Conservation (phyloP, 2,797 vertebrate species). For the Pagetopsis macropterus region DNA sequence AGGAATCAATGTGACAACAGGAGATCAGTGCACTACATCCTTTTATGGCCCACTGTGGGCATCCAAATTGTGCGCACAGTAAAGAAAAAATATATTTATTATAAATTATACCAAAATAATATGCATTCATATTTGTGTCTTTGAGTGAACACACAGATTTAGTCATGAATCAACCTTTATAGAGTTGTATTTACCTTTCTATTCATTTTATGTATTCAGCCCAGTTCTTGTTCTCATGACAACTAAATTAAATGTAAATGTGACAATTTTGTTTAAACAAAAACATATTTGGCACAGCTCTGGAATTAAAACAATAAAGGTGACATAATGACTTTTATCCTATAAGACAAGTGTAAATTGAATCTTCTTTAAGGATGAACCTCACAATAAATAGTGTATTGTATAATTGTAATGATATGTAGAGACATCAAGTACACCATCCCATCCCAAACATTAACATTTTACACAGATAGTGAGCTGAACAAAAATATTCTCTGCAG, state of each 20-base stretch:
- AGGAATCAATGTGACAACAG: background rate
- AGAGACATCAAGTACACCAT: background rate
- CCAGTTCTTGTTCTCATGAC: slow-evolving; percentile 8
- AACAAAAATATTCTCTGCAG: slow-evolving; percentile 23
- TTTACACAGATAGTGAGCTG: slow-evolving; percentile 24
- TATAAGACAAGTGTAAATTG: background rate
- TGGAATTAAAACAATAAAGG: background rate
- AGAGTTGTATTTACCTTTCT: background rate
- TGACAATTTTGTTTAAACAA: background rate
- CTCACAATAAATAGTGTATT: slow-evolving; percentile 3
- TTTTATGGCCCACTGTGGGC: background rate
- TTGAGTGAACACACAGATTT: background rate
- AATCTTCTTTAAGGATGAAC: background rate
- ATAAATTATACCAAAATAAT: background rate
- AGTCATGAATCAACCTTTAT: background rate
- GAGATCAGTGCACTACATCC: background rate
- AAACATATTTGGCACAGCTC: background rate
- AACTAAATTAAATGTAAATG: background rate
- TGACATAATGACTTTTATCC: background rate
- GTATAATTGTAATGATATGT: background rate
- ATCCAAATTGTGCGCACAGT: background rate
- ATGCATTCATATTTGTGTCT: background rate
- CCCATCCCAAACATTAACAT: background rate
- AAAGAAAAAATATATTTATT: too few species aligned
- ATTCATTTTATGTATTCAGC: background rate